A percentile compares a stretch with the other conserved stretches of the same genome.
Evolutionary conservation across 2,113 vertebrate species (phyloP).

Genomic region (Sylvicapra grimmia): DNA sequence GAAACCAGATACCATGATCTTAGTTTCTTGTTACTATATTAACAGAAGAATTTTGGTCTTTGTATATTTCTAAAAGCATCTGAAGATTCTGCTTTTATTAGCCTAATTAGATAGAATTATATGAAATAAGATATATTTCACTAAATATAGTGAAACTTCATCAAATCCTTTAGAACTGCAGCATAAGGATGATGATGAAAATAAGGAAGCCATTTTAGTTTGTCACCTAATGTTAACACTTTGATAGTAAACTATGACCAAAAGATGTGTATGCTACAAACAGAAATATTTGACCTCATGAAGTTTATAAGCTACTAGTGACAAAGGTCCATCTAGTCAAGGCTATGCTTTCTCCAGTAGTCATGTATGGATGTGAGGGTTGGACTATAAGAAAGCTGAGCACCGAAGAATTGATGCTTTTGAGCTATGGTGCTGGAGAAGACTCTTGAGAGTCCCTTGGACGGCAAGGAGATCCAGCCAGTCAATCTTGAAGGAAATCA

Average conservation of each 20-base stretch:
- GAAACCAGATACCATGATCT: neutral
- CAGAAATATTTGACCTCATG: neutral
- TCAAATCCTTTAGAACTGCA: neutral
- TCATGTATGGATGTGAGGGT: neutral
- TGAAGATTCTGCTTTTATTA: neutral
- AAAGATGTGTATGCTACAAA: neutral
- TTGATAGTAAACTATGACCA: neutral
- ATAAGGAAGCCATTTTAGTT: neutral
- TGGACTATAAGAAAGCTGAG: neutral
- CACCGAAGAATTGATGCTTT: rapidly evolving
- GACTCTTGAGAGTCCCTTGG: neutral
- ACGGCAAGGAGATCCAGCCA: neutral
- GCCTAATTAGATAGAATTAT: neutral
- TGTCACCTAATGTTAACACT: neutral
- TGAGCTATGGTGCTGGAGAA: neutral
- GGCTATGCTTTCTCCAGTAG: neutral
- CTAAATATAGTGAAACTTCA: neutral
- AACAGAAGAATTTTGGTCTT: neutral
- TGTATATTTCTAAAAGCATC: neutral
- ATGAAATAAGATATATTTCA: neutral
- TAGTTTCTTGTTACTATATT: neutral
- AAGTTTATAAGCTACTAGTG: neutral
- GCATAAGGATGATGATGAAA: neutral
- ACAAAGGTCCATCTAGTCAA: neutral
- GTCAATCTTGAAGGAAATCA: neutral